Percentiles rank a stretch among this genome's conserved stretches.
Conservation (phyloP, 2,888 invertebrate species). For the Callinectes sapidus region DNA sequence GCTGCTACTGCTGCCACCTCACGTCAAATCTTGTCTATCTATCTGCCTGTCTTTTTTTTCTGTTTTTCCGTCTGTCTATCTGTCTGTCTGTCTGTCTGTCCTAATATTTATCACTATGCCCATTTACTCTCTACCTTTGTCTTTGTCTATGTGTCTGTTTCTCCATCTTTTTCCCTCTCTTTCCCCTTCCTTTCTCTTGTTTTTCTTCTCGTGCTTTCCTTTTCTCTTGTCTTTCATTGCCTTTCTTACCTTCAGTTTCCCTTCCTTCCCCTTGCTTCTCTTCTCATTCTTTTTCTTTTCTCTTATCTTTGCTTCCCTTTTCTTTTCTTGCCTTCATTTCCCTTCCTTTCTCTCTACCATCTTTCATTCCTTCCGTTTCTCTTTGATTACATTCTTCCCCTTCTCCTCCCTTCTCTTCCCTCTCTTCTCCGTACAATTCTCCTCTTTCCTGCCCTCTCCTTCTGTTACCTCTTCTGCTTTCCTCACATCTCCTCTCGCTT, state of each 20-base stretch:
- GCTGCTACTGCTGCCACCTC: background rate
- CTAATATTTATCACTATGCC: background rate
- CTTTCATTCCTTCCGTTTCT: background rate
- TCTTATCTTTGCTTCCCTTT: background rate
- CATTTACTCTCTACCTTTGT: background rate
- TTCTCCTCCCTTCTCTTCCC: background rate
- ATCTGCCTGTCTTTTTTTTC: background rate
- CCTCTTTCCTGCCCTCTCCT: background rate
- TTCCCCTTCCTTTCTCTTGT: background rate
- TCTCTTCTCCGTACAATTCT: too few species aligned
- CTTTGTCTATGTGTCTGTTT: background rate
- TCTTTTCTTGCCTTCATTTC: conserved; percentile 13
- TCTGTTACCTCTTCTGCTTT: background rate
- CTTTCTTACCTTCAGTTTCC: background rate
- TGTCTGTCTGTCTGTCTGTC: background rate
- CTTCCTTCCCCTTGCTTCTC: background rate
- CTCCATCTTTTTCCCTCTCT: background rate
- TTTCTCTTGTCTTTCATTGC: background rate
- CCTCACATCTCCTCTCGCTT: background rate
- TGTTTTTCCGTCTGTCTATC: background rate
- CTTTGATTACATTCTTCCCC: background rate
- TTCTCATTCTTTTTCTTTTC: background rate
- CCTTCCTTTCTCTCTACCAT: background rate
- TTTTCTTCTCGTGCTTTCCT: background rate
- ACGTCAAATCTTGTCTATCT: background rate